phyloP scores from a whole-genome alignment of 2,888 invertebrate genomes.

The Patella caerulea region DNA sequence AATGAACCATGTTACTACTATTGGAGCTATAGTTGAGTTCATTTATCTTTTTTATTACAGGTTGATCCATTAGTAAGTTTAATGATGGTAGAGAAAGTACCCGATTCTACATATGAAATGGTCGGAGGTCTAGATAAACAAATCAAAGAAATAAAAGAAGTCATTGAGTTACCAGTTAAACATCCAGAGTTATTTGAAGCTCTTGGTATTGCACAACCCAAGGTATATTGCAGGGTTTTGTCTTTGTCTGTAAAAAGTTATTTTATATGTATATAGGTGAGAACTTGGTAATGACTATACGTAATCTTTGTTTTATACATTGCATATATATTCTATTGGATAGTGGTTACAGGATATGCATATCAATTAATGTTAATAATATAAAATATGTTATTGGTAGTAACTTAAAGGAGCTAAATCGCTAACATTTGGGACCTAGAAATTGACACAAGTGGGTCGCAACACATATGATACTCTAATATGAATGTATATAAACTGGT shows the following conservation, averaged over 20 bases:
- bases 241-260: too few relatives aligned
- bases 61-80: conserved; percentile 98
- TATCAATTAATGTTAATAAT: not conserved
- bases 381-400: not conserved
- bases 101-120: conserved; percentile 99
- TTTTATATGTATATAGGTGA: too few relatives aligned
- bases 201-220: conserved; percentile 98
- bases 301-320: too few relatives aligned
- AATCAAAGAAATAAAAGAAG: conserved; percentile 99
- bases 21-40: not conserved
- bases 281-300: too few relatives aligned
- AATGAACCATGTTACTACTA: not conserved
- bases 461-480: too few relatives aligned
- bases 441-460: too few relatives aligned
- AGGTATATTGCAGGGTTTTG: conserved; percentile 72
- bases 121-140: conserved; percentile 99
- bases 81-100: conserved; percentile 99
- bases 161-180: conserved; percentile 98
- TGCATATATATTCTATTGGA: too few relatives aligned
- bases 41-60: conserved; percentile 36
- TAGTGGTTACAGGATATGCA: too few relatives aligned
- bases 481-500: too few relatives aligned
- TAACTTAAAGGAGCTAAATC: not conserved
- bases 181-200: conserved; percentile 99
- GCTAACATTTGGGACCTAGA: too few relatives aligned